Evolutionary conservation across 2,113 vertebrate genomes (phyloP).

Genomic region (Otolemur garnettii): DNA sequence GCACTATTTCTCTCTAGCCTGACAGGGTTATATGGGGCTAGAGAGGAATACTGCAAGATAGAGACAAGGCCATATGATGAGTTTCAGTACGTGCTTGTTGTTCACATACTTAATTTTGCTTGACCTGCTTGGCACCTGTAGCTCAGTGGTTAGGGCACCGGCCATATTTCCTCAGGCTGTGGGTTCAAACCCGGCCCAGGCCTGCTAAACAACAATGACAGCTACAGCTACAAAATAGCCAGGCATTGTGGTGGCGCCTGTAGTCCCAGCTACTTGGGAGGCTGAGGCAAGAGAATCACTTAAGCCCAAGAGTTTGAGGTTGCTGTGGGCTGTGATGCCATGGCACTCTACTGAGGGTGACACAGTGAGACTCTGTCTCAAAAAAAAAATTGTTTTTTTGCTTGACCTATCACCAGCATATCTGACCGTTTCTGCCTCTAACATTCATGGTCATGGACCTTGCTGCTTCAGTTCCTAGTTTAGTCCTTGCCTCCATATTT

Average conservation of each 20-base stretch:
- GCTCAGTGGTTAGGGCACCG: no score
- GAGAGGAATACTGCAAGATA: background rate
- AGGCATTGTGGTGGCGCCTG: no score
- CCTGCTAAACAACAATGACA: no score
- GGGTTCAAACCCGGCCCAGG: no score
- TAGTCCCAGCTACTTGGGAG: no score
- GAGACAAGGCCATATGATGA: background rate
- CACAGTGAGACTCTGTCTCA: no score
- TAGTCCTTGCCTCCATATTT: background rate
- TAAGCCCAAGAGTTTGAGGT: no score
- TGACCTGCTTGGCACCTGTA: background rate
- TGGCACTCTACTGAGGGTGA: no score
- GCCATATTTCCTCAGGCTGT: no score
- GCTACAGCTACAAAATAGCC: no score
- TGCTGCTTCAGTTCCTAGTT: background rate
- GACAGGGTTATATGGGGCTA: background rate
- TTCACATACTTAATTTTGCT: slow-evolving; percentile 27
- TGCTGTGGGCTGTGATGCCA: no score
- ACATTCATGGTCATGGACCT: background rate
- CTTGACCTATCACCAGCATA: background rate
- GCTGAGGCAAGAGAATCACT: no score
- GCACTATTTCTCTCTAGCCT: background rate
- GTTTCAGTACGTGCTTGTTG: background rate
- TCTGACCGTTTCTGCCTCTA: background rate
- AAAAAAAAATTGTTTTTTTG: background rate